A percentile compares a stretch with the other conserved stretches of the same genome.
Evolutionary conservation across 2,888 invertebrate species (phyloP).

Genomic region (Dicyrtomina minuta): DNA sequence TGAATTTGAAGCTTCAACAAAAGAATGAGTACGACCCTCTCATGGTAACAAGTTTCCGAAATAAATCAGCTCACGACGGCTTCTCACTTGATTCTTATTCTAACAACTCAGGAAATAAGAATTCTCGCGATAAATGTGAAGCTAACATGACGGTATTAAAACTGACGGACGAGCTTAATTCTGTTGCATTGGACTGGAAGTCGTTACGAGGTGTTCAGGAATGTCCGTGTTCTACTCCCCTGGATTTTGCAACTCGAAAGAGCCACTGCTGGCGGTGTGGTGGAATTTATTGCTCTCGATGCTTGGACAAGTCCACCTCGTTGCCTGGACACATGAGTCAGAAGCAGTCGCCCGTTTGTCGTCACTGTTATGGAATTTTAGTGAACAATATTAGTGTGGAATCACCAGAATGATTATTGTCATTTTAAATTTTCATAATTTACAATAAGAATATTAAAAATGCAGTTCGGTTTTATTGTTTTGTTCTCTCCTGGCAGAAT

Average conservation of each 20-base stretch:
- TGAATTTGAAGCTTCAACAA: conserved; percentile 44
- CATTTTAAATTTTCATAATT: too few relatives aligned
- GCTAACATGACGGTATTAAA: conserved; percentile 59
- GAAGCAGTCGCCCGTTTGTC: conserved; percentile 81
- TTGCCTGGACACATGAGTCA: conserved; percentile 79
- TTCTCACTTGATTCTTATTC: not conserved
- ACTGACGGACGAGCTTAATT: conserved; percentile 72
- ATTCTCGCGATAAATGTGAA: conserved; percentile 34
- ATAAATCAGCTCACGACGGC: conserved; percentile 6
- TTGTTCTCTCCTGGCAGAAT: too few relatives aligned
- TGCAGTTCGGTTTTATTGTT: too few relatives aligned
- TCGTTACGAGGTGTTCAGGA: conserved; percentile 80
- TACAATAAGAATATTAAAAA: too few relatives aligned
- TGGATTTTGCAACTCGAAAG: conserved; percentile 90
- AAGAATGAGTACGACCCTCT: conserved; percentile 45
- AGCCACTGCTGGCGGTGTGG: conserved; percentile 97
- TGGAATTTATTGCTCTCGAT: conserved; percentile 87
- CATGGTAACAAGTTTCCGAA: conserved; percentile 37
- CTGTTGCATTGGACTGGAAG: conserved; percentile 92
- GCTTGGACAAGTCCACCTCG: conserved; percentile 74
- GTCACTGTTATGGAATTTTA: conserved; percentile 69
- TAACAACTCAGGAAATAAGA: not conserved
- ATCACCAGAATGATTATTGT: too few relatives aligned
- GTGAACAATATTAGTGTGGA: too few relatives aligned
- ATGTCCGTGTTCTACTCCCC: conserved; percentile 89